Evolutionary conservation across 2,888 invertebrate genomes (phyloP).

Genomic region (Lasiommata megera): DNA sequence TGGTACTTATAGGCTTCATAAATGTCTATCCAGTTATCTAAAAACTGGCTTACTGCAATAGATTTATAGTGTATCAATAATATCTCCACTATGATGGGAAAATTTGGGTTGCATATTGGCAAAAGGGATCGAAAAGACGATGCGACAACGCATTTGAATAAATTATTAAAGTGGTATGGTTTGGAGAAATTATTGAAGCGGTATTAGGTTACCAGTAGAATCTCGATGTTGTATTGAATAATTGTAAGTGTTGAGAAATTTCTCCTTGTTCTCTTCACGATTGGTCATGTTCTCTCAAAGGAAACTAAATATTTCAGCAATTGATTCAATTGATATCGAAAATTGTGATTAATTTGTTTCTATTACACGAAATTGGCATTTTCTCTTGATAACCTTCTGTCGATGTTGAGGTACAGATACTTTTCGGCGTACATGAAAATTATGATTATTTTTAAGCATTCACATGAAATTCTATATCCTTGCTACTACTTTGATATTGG

Average conservation of each 20-base stretch:
- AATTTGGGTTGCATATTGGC: slow-evolving; percentile 4
- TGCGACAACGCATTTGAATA: neutral
- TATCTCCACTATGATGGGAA: slow-evolving; percentile 14
- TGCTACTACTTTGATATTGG: slow-evolving; percentile 34
- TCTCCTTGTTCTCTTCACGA: slow-evolving; percentile 22
- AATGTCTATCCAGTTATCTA: too few species aligned
- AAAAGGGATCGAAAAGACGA: neutral
- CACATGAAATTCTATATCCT: slow-evolving; percentile 20
- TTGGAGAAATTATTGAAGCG: slow-evolving; percentile 30
- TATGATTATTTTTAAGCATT: slow-evolving; percentile 17
- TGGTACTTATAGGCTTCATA: too few species aligned
- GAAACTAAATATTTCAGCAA: neutral
- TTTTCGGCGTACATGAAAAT: slow-evolving; percentile 11
- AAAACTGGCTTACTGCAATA: neutral
- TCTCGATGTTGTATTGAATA: slow-evolving; percentile 18
- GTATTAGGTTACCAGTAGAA: slow-evolving; percentile 16
- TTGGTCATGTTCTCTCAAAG: neutral
- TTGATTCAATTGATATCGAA: neutral
- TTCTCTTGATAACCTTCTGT: neutral
- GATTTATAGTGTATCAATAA: slow-evolving; percentile 15
- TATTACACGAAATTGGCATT: neutral
- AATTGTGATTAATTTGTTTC: neutral
- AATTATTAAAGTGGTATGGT: neutral
- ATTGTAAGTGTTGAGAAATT: slow-evolving; percentile 27
- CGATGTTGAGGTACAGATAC: neutral